Evolutionary conservation across 2,113 vertebrate species (phyloP).

Genomic region (Chinchilla lanigera): DNA sequence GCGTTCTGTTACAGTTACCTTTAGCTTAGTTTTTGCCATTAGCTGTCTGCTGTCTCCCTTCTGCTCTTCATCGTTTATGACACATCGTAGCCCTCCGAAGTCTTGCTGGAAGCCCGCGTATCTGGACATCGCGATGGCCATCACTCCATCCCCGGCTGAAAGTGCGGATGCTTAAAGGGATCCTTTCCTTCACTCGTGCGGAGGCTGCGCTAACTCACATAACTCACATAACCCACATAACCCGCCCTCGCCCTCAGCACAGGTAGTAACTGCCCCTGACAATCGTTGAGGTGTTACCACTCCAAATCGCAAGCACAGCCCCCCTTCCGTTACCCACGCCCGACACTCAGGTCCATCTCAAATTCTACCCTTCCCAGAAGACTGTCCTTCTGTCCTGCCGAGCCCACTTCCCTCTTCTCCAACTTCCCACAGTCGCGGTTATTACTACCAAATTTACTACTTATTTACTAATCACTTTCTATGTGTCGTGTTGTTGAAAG

Average conservation of each 20-base stretch:
- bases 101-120: not conserved
- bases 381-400: not conserved
- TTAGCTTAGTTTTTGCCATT: slow-evolving; percentile 35
- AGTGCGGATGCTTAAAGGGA: not conserved
- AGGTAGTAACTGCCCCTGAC: not conserved
- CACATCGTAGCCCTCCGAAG: not conserved
- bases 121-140: slow-evolving; percentile 8
- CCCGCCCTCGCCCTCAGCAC: not conserved
- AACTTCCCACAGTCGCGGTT: not conserved
- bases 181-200: not conserved
- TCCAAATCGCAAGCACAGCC: not conserved
- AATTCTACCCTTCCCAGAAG: not conserved
- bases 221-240: not conserved
- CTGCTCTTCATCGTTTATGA: not conserved
- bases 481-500: not conserved
- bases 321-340: not conserved
- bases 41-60: not conserved
- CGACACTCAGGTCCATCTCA: not conserved
- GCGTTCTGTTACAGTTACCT: not conserved
- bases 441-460: not conserved
- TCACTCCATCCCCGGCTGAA: not conserved
- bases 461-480: slow-evolving; percentile 26
- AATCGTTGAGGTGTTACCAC: not conserved
- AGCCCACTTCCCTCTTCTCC: not conserved
- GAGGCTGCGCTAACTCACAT: not conserved